Evolutionary conservation across 2,888 invertebrate species (phyloP), one percentile per base, ranked within the genome.

Genomic region (Drosophila antonietae): DNA sequence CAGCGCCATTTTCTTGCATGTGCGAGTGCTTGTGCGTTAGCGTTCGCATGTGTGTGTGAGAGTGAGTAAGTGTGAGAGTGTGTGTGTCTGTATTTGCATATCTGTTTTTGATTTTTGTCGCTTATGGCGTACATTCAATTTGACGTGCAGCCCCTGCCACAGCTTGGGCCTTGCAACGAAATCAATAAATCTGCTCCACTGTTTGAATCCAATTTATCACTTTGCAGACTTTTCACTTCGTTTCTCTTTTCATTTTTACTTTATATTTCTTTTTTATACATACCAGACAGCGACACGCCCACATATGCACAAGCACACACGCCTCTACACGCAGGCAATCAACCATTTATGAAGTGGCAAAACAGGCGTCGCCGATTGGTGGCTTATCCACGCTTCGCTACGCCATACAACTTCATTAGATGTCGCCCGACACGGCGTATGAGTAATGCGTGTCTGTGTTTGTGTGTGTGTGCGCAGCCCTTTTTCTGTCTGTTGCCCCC

Each of bases 191-290:
- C 89, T 87, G 87, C 87, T 85, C 74, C 81, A 77, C 83, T 78
- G 76, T 89, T 85, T 87, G 78, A 87, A 89, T 87, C 85, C 87
- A 87, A 87, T 87, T 88, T 87, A 88, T 88, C 86, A 87, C 84
- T 87, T 87, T 87, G 68, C 79, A 77, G 57, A 74, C 68, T 78
- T 80, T 73, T 76, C 71, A 61, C 75, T 65, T 57, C 28, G 55
- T 3, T 12, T 44, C 58, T 56, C 60, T 65, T 53, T 43, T 58
- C 47, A 20, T 20, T 20, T 20, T 20, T 20, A 2, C 20, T 10
- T 44, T 20, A 2, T 49, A 12, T 49, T 6, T 31, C 9, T 15
- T 47, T 7, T 28, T 0, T 3, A 49, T 15, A 31, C 31, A 49
- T 10, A 49, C 51, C 69, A 70, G 55, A 68, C 73, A 66, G 65